Evolutionary conservation across 2,113 vertebrate genomes (phyloP), one percentile per base, ranked within the genome.

Genomic region (Cheilinus undulatus): DNA sequence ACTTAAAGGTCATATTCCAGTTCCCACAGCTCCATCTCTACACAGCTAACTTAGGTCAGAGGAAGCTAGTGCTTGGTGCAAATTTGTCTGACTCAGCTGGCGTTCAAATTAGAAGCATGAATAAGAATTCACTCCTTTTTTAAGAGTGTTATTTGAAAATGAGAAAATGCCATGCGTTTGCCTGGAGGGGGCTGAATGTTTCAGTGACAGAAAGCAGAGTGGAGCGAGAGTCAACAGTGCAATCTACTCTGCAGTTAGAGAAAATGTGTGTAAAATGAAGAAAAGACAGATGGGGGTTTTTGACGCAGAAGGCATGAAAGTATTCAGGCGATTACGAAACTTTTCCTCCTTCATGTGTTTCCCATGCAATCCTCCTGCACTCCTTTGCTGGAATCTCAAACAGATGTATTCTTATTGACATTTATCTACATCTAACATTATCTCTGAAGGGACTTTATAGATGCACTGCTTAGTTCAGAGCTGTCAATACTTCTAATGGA

Each of bases 211-310:
- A 75, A 42, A 65, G 53, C 40, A 54, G 69, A 69, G 68, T 32
- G 46, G 53, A 81, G 69, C 30, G 45, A 57, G 62, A 75, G 59
- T 87, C 63, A 66, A 75, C 38, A 14, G 52, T 72, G 69, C 69
- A 83, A 76, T 89, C 80, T 84, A 40, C 85, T 85, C 71, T 57
- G 51, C 73, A 74, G 68, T 56, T 71, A n/a, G 65, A 81, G 50
- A 83, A 83, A 69, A 48, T 45, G 65, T 56, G 54, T 59, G 59
- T 79, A 86, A 82, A 72, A 82, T 77, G 43, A 46, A 54, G 67
- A 86, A 59, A 10, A 80, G 76, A 73, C 75, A 53, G 62, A 83
- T 59, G 76, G 67, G 66, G 48, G 45, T 70, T n/a, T 80, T 81
- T 78, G 72, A 59, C 20, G 49, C 77, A 69, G 58, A n/a, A 30